phyloP scores from a whole-genome alignment of 2,113 vertebrate genomes.

The Trochalopteron elliotii region DNA sequence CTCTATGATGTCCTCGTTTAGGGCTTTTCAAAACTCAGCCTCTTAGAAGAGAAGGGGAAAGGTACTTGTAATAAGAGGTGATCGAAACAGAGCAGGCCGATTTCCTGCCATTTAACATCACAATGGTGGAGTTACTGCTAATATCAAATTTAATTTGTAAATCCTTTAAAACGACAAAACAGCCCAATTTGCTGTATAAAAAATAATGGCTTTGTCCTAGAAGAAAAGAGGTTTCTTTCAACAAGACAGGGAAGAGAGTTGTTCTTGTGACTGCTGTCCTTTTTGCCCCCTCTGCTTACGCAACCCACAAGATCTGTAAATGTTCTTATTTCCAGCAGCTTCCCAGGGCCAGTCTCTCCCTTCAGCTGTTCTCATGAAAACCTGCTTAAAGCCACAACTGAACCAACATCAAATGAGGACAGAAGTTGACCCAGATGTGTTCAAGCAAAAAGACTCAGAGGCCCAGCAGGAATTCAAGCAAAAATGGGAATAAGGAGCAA shows the following conservation, averaged over 20 bases:
- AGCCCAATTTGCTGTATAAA: background rate
- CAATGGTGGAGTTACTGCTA: background rate
- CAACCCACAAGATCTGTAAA: background rate
- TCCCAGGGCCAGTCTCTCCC: background rate
- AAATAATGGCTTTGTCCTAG: background rate
- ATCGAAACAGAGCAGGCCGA: background rate
- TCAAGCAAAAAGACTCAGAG: background rate
- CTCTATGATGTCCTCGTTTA: background rate
- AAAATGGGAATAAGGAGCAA: background rate
- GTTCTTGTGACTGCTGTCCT: background rate
- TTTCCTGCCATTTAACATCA: slow-evolving; percentile 29
- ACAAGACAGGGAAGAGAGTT: background rate
- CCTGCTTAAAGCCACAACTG: background rate
- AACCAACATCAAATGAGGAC: background rate
- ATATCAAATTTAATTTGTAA: slow-evolving; percentile 22
- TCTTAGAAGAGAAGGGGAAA: background rate
- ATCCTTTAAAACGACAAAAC: slow-evolving; percentile 22
- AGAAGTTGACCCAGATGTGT: background rate
- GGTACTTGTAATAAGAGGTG: background rate
- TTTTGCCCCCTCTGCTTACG: background rate
- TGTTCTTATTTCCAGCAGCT: background rate
- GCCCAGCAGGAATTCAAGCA: background rate
- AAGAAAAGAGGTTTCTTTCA: background rate
- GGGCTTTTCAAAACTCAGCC: background rate
- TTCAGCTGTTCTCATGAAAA: background rate